These are phyloP conservation scores for Enchytraeus crypticus DNA, from an alignment of 2,888 invertebrate genomes.

Conservation along the genomic window DNA sequence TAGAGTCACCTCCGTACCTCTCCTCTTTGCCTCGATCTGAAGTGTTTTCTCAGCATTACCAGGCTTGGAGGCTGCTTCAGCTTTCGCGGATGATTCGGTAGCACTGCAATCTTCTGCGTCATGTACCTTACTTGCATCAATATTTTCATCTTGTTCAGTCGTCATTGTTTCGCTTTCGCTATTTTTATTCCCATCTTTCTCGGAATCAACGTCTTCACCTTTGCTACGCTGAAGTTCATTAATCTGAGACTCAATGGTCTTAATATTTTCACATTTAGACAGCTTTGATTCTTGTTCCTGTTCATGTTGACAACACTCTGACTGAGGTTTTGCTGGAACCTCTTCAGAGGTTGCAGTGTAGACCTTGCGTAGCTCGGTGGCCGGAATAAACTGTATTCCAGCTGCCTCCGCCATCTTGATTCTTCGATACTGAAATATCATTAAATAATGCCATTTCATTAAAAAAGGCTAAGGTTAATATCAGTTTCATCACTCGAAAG, in stretches of 20 bases:
- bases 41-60: background rate
- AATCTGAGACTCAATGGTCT: too few relatives aligned
- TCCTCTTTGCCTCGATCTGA: slow-evolving; percentile 18
- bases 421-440: slow-evolving; percentile 28
- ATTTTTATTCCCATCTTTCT: background rate
- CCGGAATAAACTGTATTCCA: slow-evolving; percentile 44
- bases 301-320: slow-evolving; percentile 6
- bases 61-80: background rate
- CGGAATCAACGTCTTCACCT: background rate
- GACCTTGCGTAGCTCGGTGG: slow-evolving; percentile 23
- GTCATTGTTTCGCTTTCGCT: background rate
- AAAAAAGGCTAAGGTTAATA: too few relatives aligned
- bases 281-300: background rate
- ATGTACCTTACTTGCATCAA: background rate
- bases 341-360: slow-evolving; percentile 16
- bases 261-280: background rate
- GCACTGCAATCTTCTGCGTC: background rate
- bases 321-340: slow-evolving; percentile 7
- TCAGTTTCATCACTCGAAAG: too few relatives aligned
- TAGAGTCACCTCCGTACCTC: slow-evolving; percentile 44
- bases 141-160: background rate
- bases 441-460: background rate
- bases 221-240: too few relatives aligned
- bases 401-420: slow-evolving; percentile 42
- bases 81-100: background rate